These are phyloP conservation scores for Sturnus vulgaris DNA, from an alignment of 2,113 vertebrate genomes.

Conservation along the genomic window DNA sequence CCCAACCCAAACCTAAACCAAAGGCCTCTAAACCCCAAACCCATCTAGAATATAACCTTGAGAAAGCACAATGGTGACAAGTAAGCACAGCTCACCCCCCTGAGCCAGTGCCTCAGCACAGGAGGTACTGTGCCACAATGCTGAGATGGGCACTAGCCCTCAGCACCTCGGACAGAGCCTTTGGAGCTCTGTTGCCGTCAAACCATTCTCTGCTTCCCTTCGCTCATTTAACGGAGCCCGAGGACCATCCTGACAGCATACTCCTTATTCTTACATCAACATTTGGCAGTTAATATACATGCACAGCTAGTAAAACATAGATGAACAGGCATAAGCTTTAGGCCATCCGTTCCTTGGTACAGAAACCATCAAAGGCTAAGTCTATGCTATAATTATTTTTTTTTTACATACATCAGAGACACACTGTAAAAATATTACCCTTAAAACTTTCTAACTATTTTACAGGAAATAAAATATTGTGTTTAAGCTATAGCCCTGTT, in stretches of 20 bases:
- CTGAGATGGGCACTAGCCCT: rapidly evolving
- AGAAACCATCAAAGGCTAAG: neutral
- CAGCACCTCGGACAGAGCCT: constrained; percentile 43
- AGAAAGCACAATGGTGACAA: neutral
- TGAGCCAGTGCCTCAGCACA: rapidly evolving
- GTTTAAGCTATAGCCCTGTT: neutral
- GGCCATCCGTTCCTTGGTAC: neutral
- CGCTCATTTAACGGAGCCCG: neutral
- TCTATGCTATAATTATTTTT: neutral
- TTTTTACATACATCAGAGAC: neutral
- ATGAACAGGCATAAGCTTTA: neutral
- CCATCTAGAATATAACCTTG: neutral
- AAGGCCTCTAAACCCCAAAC: neutral
- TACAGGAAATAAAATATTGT: neutral
- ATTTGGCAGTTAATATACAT: neutral
- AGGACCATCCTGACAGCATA: neutral
- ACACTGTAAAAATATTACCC: neutral
- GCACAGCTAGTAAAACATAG: neutral
- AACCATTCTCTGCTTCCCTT: neutral
- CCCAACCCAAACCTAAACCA: neutral
- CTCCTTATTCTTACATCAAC: neutral
- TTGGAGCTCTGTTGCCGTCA: rapidly evolving
- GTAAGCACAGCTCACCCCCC: neutral
- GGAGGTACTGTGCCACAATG: rapidly evolving
- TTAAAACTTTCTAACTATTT: neutral